Conservation (phyloP, 1,140 invertebrate species). For the Palaemon carinicauda region DNA sequence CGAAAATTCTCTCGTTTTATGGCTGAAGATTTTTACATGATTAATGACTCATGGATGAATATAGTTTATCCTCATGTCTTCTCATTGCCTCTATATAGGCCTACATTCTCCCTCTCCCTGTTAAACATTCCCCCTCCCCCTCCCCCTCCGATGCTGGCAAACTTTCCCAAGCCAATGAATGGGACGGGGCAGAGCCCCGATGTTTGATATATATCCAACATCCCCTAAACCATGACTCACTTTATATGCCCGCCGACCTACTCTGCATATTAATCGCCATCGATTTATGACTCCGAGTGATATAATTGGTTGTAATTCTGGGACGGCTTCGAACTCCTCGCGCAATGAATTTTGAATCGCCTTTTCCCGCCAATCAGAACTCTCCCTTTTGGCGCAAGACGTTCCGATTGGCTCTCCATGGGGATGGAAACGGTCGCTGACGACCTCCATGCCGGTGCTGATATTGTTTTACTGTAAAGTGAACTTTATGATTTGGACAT, state of each 20-base stretch:
- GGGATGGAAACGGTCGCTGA: neutral
- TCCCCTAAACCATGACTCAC: constrained; percentile 26
- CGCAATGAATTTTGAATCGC: neutral
- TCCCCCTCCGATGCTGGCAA: neutral
- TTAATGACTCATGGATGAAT: neutral
- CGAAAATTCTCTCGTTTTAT: too few species aligned
- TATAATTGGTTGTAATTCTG: constrained; percentile 52
- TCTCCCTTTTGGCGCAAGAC: too few species aligned
- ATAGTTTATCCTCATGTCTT: neutral
- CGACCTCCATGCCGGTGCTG: neutral
- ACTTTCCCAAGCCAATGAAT: neutral
- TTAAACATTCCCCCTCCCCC: neutral
- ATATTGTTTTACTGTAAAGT: constrained; percentile 49
- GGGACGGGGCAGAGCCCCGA: neutral
- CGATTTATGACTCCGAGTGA: constrained; percentile 36
- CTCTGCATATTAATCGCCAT: constrained; percentile 52
- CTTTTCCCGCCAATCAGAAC: constrained; percentile 11
- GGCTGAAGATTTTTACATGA: too few species aligned
- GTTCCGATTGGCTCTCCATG: constrained; percentile 23
- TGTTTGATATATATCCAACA: constrained; percentile 31
- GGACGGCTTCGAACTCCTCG: neutral
- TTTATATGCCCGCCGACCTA: constrained; percentile 28
- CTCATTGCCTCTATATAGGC: neutral
- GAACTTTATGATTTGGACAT: constrained; percentile 48
- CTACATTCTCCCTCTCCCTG: neutral